Percentiles rank a stretch among this genome's conserved stretches.
These are phyloP conservation scores for Caenorhabditis angaria DNA, from an alignment of 2,888 invertebrate species.

Conservation along the genomic window DNA sequence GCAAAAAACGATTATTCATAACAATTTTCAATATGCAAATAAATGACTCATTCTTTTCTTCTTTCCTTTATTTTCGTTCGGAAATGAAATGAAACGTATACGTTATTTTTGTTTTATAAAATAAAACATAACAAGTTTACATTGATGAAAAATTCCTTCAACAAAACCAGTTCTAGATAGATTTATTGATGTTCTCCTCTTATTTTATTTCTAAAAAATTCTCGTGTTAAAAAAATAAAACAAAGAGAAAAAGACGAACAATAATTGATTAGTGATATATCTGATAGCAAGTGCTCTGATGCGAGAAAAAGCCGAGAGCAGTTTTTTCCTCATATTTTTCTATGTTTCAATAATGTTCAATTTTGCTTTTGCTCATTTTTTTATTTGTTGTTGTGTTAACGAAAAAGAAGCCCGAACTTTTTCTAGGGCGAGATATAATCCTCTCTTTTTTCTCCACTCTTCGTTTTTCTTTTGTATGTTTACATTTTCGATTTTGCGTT, in stretches of 20 bases:
- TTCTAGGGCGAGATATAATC: constrained; percentile 13
- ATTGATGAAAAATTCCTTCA: too few relatives aligned
- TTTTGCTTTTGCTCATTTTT: neutral
- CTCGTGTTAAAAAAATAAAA: neutral
- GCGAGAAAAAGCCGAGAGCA: neutral
- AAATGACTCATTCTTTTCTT: neutral
- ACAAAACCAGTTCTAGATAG: too few relatives aligned
- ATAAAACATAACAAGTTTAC: too few relatives aligned
- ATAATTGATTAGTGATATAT: constrained; percentile 34
- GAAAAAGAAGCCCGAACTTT: neutral
- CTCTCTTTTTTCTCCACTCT: constrained; percentile 5
- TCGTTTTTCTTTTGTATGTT: constrained; percentile 9
- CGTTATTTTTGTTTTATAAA: neutral
- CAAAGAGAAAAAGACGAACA: constrained; percentile 16
- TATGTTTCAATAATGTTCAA: neutral
- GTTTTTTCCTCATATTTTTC: neutral
- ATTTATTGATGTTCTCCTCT: too few relatives aligned
- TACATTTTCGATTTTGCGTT: constrained; percentile 2
- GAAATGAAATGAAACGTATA: constrained; percentile 1
- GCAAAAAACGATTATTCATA: neutral
- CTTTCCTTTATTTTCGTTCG: neutral
- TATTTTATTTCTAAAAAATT: too few relatives aligned
- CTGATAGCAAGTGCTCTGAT: constrained; percentile 10
- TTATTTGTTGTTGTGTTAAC: neutral
- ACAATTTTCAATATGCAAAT: neutral